Evolutionary conservation across 2,113 vertebrate genomes (phyloP).

Genomic region (Peromyscus polionotus): DNA sequence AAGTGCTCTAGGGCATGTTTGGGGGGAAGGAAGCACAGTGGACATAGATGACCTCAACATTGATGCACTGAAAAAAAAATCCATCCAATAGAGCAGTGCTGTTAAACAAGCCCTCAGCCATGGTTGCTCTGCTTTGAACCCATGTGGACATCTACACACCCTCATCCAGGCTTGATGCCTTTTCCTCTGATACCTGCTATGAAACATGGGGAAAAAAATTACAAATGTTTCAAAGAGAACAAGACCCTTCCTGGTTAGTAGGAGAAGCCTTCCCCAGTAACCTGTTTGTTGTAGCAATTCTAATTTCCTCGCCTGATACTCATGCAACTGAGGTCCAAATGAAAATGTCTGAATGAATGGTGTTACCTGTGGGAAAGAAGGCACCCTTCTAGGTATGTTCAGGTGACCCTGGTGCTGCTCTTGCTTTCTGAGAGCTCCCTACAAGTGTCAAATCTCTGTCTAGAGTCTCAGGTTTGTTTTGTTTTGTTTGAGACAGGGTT

Average conservation of each 20-base stretch:
- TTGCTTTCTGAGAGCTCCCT: background rate
- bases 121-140: background rate
- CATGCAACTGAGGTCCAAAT: background rate
- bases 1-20: background rate
- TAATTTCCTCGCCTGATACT: background rate
- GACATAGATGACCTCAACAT: background rate
- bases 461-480: background rate
- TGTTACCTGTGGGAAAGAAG: background rate
- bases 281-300: background rate
- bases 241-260: background rate
- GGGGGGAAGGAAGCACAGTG: background rate
- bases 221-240: background rate
- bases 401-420: background rate
- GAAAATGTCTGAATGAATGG: background rate
- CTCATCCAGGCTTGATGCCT: background rate
- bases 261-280: background rate
- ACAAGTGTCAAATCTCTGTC: background rate
- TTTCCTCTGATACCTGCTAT: background rate
- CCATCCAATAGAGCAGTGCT: background rate
- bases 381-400: background rate
- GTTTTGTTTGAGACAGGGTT: background rate
- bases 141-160: background rate
- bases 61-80: background rate
- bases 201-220: conserved; percentile 15
- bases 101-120: background rate